Evolutionary conservation across 2,113 vertebrate species (phyloP).

Genomic region (Catharus fuscescens): DNA sequence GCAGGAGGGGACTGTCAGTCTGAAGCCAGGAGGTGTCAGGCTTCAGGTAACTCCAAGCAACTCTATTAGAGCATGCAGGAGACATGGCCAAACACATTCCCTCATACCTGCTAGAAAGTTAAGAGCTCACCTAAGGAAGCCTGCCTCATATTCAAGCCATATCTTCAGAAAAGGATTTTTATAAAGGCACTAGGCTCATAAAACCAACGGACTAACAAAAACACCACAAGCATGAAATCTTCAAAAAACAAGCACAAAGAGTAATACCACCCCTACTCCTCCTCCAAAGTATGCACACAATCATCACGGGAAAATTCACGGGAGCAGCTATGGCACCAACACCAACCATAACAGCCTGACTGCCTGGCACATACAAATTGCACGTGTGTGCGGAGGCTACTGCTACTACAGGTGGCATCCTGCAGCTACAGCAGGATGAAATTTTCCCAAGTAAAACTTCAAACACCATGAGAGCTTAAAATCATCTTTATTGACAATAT

Average conservation of each 20-base stretch:
- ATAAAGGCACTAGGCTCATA: background rate
- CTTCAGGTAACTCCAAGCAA: background rate
- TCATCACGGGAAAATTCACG: background rate
- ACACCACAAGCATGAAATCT: background rate
- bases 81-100: accelerated
- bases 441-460: background rate
- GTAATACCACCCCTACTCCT: background rate
- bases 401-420: background rate
- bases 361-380: accelerated
- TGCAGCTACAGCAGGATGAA: background rate
- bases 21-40: background rate
- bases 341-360: background rate
- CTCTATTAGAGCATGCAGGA: background rate
- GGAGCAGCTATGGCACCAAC: background rate
- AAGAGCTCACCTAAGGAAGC: background rate
- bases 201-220: background rate
- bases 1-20: background rate
- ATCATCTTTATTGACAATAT: background rate
- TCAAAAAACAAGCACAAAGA: background rate
- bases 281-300: background rate
- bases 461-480: background rate
- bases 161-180: background rate
- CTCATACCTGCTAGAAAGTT: background rate
- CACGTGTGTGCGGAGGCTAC: accelerated
- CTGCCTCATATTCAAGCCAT: background rate